Percentiles rank a stretch among this genome's conserved stretches.
These are phyloP conservation scores for Rhopalosiphum nymphaeae DNA, from an alignment of 2,888 invertebrate genomes.

Conservation along the genomic window DNA sequence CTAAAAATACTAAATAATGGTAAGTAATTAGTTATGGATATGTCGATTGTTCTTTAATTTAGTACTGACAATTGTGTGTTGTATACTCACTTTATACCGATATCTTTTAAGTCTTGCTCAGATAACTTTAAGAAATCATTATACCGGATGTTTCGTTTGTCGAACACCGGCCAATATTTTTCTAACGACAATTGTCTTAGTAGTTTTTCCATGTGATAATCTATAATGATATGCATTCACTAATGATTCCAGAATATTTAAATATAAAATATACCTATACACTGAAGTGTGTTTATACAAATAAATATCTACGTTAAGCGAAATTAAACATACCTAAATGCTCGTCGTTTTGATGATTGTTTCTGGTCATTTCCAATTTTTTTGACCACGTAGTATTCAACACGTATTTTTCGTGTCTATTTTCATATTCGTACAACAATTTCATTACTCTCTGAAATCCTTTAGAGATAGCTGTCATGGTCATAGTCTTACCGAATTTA, in stretches of 20 bases:
- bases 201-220: conserved; percentile 63
- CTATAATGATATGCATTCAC: neutral
- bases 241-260: neutral
- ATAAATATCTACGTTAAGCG: neutral
- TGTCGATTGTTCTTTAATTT: neutral
- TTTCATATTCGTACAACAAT: conserved; percentile 73
- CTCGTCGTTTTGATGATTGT: neutral
- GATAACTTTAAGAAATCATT: conserved; percentile 74
- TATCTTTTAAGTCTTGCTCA: conserved; percentile 73
- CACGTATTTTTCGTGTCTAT: neutral
- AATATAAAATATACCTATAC: neutral
- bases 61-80: neutral
- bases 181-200: conserved; percentile 65
- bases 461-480: conserved; percentile 76
- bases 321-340: conserved; percentile 33
- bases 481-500: conserved; percentile 71
- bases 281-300: neutral
- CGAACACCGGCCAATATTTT: conserved; percentile 70
- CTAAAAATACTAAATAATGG: too few species aligned
- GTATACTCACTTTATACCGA: conserved; percentile 72
- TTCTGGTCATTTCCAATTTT: neutral
- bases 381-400: neutral
- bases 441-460: conserved; percentile 74
- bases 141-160: conserved; percentile 73
- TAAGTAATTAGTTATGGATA: too few species aligned